These are phyloP conservation scores for Volucella inflata DNA, from an alignment of 2,888 invertebrate genomes.

Conservation along the genomic window DNA sequence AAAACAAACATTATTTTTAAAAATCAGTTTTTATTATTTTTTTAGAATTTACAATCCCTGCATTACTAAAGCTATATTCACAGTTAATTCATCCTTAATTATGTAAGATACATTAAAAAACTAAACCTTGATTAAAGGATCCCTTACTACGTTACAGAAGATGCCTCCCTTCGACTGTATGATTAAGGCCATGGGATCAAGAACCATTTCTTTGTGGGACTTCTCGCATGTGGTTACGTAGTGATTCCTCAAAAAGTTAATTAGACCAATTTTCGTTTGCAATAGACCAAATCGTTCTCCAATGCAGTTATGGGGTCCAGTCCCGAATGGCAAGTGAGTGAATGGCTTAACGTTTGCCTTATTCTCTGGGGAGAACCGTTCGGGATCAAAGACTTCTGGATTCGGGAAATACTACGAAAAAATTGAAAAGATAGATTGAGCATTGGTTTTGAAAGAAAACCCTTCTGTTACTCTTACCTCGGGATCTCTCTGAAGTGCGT, in stretches of 20 bases:
- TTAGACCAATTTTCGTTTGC: slow-evolving; percentile 81
- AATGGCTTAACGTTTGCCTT: slow-evolving; percentile 78
- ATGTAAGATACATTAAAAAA: background rate
- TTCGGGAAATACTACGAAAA: slow-evolving; percentile 80
- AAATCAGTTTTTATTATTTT: too few species aligned
- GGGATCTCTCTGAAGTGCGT: slow-evolving; percentile 81
- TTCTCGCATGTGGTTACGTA: slow-evolving; percentile 78
- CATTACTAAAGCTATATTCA: too few species aligned
- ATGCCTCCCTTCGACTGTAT: slow-evolving; percentile 79
- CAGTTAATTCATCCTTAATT: background rate
- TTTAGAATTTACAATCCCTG: too few species aligned
- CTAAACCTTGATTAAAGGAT: slow-evolving; percentile 74
- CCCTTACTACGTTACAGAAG: slow-evolving; percentile 79
- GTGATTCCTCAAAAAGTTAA: slow-evolving; percentile 81
- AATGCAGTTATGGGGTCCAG: slow-evolving; percentile 82
- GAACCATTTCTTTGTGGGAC: slow-evolving; percentile 77
- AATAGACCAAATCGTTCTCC: slow-evolving; percentile 82
- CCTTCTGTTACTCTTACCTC: slow-evolving; percentile 77
- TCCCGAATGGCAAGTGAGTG: slow-evolving; percentile 81
- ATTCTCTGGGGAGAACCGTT: slow-evolving; percentile 81
- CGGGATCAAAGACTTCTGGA: slow-evolving; percentile 82
- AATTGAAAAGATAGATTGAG: background rate
- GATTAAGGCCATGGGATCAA: slow-evolving; percentile 80
- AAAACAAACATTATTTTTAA: too few species aligned
- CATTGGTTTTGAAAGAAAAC: background rate